Evolutionary conservation across 1,140 invertebrate genomes (phyloP), one percentile per base, ranked within the genome.

Genomic region (Drosophila oshimai): DNA sequence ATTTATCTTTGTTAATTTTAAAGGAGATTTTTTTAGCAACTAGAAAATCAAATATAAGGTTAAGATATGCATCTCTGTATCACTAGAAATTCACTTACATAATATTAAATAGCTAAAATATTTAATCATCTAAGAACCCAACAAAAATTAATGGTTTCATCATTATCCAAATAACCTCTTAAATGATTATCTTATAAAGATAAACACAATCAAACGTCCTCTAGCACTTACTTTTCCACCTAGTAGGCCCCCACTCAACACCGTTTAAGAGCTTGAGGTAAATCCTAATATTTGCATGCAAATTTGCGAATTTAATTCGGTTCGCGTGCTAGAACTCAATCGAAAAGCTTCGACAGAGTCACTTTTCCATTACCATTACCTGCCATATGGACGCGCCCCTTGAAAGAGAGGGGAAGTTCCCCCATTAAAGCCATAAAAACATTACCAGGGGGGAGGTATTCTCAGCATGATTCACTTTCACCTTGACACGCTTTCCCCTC

Each of bases 401-500:
- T 41, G 4, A 5, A 13, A 39, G 17, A 46, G 44, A 31, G 37
- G 44, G 29, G 17, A 24, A 37, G 26, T 58, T 12, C 33, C 33
- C 44, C 28, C 39, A 62, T 53, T 51, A 47, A 61, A 39, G 49
- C 39, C 54, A 26, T 53, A 49, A 33, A 31, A 51, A 4, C 55
- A 79, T 65, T 54, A 78, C 61, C 24, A 37, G 24, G 53, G 61
- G 51, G 41, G 54, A 57, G 49, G 31, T 33, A 31, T 36, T 50
- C 54, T 37, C 58, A 6, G 42, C 31, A 54, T 61, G 49, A 65
- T 26, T 39, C 57, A 42, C 45, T 57, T 36, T 61, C 37, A 60
- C 75, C 80, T 86, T 84, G 80, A 75, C 75, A 86, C 20, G 29
- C 37, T 64, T 86, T 42, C 4, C 18, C 26, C 42, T 41, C 44